These are phyloP conservation scores for Amphipoea oculea DNA, from an alignment of 2,888 invertebrate species.

Conservation along the genomic window DNA sequence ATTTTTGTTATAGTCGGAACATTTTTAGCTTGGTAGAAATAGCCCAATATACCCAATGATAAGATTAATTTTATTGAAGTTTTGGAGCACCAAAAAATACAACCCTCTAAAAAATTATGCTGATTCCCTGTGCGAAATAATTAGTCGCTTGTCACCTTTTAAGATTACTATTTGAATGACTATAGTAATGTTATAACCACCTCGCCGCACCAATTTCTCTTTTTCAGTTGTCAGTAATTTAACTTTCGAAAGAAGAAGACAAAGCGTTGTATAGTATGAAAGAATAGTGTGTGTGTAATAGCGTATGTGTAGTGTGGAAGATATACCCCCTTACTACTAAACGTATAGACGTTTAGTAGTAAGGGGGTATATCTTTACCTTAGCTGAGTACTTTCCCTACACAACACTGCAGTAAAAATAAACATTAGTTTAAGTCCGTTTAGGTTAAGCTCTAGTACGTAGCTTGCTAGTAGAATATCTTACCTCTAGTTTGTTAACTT, in stretches of 20 bases:
- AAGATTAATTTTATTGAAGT: not conserved
- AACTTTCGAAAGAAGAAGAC: too few species aligned
- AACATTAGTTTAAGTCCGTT: not conserved
- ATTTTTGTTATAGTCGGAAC: not conserved
- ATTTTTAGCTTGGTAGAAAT: not conserved
- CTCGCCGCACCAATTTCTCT: too few species aligned
- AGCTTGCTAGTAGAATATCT: not conserved
- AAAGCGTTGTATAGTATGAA: too few species aligned
- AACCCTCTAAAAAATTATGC: not conserved
- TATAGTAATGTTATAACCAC: too few species aligned
- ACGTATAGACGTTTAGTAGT: too few species aligned
- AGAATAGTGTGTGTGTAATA: too few species aligned
- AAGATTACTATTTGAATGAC: not conserved
- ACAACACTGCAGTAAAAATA: not conserved
- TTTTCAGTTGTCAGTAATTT: too few species aligned
- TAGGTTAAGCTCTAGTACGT: not conserved
- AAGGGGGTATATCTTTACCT: not conserved
- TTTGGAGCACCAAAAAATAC: not conserved
- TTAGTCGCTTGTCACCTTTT: not conserved
- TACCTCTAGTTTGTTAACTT: conserved; percentile 74
- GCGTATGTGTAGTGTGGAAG: too few species aligned
- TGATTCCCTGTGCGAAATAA: not conserved
- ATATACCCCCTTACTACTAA: too few species aligned
- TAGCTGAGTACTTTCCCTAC: not conserved
- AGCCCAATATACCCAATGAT: not conserved